Conservation (phyloP, 1,140 invertebrate genomes). For the Argopecten irradians region DNA sequence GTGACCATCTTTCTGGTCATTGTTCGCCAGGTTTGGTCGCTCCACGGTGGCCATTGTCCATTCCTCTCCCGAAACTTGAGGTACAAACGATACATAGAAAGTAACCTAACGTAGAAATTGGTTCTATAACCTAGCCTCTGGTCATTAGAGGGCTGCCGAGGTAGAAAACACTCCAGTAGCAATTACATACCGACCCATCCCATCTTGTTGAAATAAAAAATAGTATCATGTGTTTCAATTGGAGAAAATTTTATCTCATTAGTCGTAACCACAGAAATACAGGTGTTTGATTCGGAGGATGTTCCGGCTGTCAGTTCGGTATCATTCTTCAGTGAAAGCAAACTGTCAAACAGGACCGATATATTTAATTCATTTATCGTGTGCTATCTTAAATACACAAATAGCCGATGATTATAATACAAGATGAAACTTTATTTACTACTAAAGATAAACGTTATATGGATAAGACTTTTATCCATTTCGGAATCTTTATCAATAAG, state of each 20-base stretch:
- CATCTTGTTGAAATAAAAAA: conserved; percentile 1
- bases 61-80: neutral
- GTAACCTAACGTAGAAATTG: neutral
- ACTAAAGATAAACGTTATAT: too few species aligned
- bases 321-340: neutral
- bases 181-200: neutral
- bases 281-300: neutral
- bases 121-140: neutral
- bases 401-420: too few species aligned
- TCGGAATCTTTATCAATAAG: neutral
- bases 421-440: too few species aligned
- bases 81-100: conserved; percentile 1
- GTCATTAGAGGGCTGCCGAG: neutral
- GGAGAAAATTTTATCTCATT: conserved; percentile 9
- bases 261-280: neutral
- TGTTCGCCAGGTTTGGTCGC: neutral
- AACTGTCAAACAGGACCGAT: neutral
- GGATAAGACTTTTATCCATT: too few species aligned
- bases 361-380: too few species aligned
- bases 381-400: too few species aligned
- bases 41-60: neutral
- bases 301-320: neutral
- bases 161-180: neutral
- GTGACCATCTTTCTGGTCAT: neutral
- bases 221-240: conserved; percentile 1